Evolutionary conservation across 2,797 vertebrate genomes (phyloP).

Genomic region (Rhabdophis nuchalis): DNA sequence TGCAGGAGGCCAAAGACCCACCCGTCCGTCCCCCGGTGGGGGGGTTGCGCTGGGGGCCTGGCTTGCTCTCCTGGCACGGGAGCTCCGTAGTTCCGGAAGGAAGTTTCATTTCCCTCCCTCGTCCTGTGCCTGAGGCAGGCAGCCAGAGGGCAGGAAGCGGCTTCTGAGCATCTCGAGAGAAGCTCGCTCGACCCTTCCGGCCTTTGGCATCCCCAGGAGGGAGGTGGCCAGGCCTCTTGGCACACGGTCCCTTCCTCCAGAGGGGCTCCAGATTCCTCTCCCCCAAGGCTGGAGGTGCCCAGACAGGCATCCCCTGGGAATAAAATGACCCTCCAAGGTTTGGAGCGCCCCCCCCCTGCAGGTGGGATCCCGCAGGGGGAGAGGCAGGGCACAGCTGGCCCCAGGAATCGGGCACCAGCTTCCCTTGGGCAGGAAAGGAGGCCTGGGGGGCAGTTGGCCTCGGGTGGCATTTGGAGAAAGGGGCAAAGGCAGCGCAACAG

Average conservation of each 20-base stretch:
- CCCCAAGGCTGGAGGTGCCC: neutral
- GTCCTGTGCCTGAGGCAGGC: neutral
- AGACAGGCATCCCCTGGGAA: neutral
- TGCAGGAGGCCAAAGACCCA: neutral
- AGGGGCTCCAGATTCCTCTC: neutral
- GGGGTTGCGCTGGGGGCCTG: neutral
- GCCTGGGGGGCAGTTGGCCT: accelerated
- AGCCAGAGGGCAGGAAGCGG: neutral
- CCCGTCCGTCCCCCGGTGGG: neutral
- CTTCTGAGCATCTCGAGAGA: neutral
- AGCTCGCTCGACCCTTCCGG: neutral
- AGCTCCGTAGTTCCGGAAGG: neutral
- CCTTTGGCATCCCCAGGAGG: neutral
- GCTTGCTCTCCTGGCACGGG: neutral
- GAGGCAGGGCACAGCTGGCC: no score
- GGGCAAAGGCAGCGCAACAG: conserved; percentile 44
- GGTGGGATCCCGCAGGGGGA: neutral
- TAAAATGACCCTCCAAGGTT: neutral
- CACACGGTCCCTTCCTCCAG: no score
- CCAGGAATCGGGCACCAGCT: neutral
- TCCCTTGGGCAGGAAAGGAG: neutral
- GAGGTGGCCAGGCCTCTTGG: neutral
- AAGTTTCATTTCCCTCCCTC: neutral
- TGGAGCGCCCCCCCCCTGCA: neutral
- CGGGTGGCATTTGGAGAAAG: conserved; percentile 41